Percentiles rank a stretch among this genome's conserved stretches.
Conservation (phyloP, 2,797 vertebrate genomes). For the Margarornis squamiger region DNA sequence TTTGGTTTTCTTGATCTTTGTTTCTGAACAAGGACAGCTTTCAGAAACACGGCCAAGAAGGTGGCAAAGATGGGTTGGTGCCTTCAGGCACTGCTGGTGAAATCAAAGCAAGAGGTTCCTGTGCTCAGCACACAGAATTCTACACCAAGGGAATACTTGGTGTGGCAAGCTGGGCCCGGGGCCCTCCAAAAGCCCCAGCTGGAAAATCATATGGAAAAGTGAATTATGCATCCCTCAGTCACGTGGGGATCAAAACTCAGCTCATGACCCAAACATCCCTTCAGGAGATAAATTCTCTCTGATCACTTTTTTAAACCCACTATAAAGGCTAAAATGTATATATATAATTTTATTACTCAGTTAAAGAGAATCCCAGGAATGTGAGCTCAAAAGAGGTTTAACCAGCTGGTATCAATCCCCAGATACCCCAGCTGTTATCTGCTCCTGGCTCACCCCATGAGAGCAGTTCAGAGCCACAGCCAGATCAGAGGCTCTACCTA, state of each 20-base stretch:
- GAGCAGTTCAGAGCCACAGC: background rate
- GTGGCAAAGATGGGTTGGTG: background rate
- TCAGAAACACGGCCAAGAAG: background rate
- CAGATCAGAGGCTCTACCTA: background rate
- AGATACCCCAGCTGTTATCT: background rate
- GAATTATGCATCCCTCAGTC: background rate
- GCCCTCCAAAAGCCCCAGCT: background rate
- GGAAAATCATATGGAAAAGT: background rate
- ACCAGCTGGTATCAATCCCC: background rate
- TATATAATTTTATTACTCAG: background rate
- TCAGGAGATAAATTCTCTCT: background rate
- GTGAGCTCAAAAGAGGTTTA: background rate
- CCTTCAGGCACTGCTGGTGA: background rate
- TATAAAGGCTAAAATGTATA: background rate
- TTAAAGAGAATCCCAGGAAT: background rate
- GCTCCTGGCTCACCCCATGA: background rate
- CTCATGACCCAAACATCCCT: background rate
- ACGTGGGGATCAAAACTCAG: background rate
- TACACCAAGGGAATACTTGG: background rate
- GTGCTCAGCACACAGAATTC: background rate
- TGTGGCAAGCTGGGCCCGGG: background rate
- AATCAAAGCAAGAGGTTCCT: background rate
- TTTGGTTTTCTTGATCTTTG: slow-evolving; percentile 11
- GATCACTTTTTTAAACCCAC: background rate
- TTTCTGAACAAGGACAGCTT: slow-evolving; percentile 3